Evolutionary conservation across 1,140 invertebrate genomes (phyloP).

Genomic region (Schmidtea mediterranea): DNA sequence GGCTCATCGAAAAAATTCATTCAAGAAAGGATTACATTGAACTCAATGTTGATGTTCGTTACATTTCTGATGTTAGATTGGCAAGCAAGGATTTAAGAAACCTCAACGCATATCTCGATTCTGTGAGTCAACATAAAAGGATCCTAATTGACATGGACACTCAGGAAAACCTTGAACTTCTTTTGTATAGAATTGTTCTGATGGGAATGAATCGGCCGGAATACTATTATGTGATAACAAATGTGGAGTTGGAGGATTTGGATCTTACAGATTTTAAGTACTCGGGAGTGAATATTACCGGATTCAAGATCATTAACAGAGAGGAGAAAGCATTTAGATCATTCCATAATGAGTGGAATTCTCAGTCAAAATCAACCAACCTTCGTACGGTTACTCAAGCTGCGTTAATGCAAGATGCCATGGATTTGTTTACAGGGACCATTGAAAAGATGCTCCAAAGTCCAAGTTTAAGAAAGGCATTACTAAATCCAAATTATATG

Average conservation of each 20-base stretch:
- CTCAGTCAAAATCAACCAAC: not conserved
- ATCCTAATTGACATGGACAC: not conserved
- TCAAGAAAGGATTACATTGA: not conserved
- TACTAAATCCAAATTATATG: too few relatives aligned
- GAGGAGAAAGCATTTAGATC: constrained; percentile 45
- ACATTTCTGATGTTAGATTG: not conserved
- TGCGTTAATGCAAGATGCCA: not conserved
- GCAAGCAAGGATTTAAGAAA: not conserved
- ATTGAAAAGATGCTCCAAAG: not conserved
- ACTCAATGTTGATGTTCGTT: not conserved
- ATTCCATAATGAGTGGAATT: constrained; percentile 25
- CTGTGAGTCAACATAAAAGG: not conserved
- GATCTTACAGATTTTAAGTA: constrained; percentile 37
- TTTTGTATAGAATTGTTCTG: not conserved
- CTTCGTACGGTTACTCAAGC: not conserved
- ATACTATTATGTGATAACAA: not conserved
- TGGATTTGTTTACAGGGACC: not conserved
- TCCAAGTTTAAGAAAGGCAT: not conserved
- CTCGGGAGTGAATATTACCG: constrained; percentile 77
- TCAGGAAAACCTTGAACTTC: not conserved
- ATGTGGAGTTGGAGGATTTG: constrained; percentile 15
- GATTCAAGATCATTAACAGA: constrained; percentile 59
- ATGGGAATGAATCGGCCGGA: constrained; percentile 6
- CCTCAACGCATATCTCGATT: not conserved
- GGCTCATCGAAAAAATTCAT: not conserved